Evolutionary conservation across 2,797 vertebrate species (phyloP), one percentile per base, ranked within the genome.

Genomic region (Thripadectes ignobilis): DNA sequence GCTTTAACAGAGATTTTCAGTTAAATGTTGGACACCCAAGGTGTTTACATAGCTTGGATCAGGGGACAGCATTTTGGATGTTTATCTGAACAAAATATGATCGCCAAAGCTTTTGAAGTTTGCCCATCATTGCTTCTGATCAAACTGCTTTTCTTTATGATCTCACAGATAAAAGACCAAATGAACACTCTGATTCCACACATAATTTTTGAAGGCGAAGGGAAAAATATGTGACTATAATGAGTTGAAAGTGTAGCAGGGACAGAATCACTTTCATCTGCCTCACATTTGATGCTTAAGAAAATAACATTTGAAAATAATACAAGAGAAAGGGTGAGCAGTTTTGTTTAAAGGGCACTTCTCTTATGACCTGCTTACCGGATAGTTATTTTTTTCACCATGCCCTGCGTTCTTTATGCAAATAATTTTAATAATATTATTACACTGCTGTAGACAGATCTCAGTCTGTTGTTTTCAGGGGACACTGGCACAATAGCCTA

Each of bases 341-440:
- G 11, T 91, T 95, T 79, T 93, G 39, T 92, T 91, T 89, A 57
- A 89, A 72, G 54, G 18, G 18, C 36, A 22, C 57, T 84, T 94
- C 71, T 65, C 48, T 87, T 86, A 76, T 15, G 59, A 90, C 88
- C 83, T 82, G 43, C 59, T 90, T 85, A 76, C 67, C n/a, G 48
- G 21, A 22, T 46, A 63, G 66, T 52, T 88, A 27, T 52, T 45
- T 92, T 92, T 36, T 78, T 61, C 78, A 71, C 49, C 48, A 21
- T 46, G 85, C 30, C 55, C 80, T 83, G 77, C 95, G 85, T 90
- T 93, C 93, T 95, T 87, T 79, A 65, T 85, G 85, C 85, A 93
- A 95, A 8, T 94, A 91, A 89, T 74, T 95, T 96, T 77, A 87
- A 96, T 92, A 94, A 90, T 92, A 80, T 96, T 97, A 94, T 95